Percentiles rank a stretch among this genome's conserved stretches.
These are phyloP conservation scores for Cephalopholis sonnerati DNA, from an alignment of 2,113 vertebrate genomes.

Conservation along the genomic window DNA sequence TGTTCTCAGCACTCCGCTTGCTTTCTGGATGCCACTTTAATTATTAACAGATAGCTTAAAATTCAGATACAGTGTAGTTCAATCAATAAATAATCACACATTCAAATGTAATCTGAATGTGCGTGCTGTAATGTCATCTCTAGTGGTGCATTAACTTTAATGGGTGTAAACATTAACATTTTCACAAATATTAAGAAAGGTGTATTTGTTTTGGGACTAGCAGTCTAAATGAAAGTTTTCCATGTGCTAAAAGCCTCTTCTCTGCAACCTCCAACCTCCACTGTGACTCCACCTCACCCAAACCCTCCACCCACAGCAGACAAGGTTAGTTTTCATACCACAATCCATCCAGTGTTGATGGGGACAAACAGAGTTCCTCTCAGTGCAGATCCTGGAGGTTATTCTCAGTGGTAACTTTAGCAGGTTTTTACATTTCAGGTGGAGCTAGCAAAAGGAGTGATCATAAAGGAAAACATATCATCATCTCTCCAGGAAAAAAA, in stretches of 20 bases:
- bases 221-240: not conserved
- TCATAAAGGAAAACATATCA: not conserved
- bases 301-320: slow-evolving; percentile 2
- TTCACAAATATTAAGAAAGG: not conserved
- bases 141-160: slow-evolving; percentile 18
- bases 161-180: slow-evolving; percentile 1
- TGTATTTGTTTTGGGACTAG: slow-evolving; percentile 9
- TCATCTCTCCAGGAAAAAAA: not conserved
- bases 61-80: not conserved
- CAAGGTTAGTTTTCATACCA: not conserved
- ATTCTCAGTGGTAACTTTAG: not conserved
- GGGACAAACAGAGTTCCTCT: not conserved
- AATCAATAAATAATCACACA: slow-evolving; percentile 23
- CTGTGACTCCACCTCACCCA: not conserved
- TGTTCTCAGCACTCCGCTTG: not conserved
- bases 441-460: not conserved
- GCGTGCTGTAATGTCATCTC: not conserved
- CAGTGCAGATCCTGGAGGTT: not conserved
- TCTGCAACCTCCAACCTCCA: slow-evolving; percentile 4
- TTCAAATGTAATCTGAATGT: not conserved
- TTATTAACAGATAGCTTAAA: slow-evolving; percentile 11
- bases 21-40: not conserved
- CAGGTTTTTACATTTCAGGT: not conserved
- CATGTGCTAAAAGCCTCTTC: slow-evolving; percentile 6
- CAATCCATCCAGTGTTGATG: not conserved